These are phyloP conservation scores for Vanessa tameamea DNA, from an alignment of 1,140 invertebrate species.

Conservation along the genomic window DNA sequence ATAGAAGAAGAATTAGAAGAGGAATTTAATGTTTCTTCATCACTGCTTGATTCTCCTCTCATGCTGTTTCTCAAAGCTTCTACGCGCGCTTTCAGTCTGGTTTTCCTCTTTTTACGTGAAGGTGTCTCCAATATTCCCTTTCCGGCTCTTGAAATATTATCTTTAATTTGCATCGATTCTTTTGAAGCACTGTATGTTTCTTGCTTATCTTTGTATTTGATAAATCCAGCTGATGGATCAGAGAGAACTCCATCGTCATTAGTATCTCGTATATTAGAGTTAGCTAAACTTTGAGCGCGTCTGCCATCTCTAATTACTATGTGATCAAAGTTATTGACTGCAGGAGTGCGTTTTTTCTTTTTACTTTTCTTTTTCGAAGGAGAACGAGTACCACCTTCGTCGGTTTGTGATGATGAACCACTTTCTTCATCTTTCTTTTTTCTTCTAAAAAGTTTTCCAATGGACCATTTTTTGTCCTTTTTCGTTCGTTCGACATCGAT, in stretches of 20 bases:
- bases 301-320: slow-evolving; percentile 75
- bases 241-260: slow-evolving; percentile 81
- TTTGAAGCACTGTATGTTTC: slow-evolving; percentile 59
- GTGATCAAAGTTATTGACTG: slow-evolving; percentile 80
- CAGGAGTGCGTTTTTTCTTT: slow-evolving; percentile 69
- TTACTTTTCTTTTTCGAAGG: slow-evolving; percentile 77
- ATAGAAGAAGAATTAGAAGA: slow-evolving; percentile 83
- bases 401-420: slow-evolving; percentile 83
- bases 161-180: slow-evolving; percentile 68
- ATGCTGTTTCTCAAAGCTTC: slow-evolving; percentile 84
- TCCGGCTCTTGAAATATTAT: slow-evolving; percentile 64
- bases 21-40: slow-evolving; percentile 85
- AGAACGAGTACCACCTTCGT: slow-evolving; percentile 78
- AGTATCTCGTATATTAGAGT: slow-evolving; percentile 63
- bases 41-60: slow-evolving; percentile 85
- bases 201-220: slow-evolving; percentile 73
- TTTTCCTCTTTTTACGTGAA: slow-evolving; percentile 81
- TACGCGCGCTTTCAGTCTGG: slow-evolving; percentile 83
- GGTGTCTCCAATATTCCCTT: slow-evolving; percentile 80
- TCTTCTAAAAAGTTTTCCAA: slow-evolving; percentile 85
- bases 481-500: slow-evolving; percentile 63
- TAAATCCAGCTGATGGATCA: slow-evolving; percentile 78
- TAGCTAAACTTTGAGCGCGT: slow-evolving; percentile 76
- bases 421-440: slow-evolving; percentile 84
- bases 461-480: slow-evolving; percentile 86